Evolutionary conservation across 2,113 vertebrate genomes (phyloP), one percentile per base, ranked within the genome.

Genomic region (Hypocryptadius cinnamomeus): DNA sequence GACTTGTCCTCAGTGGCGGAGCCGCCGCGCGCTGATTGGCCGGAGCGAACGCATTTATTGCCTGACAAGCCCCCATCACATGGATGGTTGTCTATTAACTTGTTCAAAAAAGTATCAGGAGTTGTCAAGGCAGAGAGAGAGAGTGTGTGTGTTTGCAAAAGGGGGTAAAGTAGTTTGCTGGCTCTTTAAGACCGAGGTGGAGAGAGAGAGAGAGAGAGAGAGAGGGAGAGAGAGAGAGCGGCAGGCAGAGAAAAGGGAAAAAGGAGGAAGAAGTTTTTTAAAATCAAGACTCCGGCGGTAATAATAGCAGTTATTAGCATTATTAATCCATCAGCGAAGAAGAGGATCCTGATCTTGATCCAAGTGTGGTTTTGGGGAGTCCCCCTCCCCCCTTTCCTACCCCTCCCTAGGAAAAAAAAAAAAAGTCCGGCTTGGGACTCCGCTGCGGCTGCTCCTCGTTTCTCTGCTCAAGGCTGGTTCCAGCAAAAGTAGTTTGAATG

Each of bases 1-100:
- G 97, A 96, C 97, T 77, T 94, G 97, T 96, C 97, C 92, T 95
- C 93, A 96, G 97, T 96, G 96, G 97, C 96, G 98, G 98, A 98
- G 98, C 98, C 98, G 97, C 94, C 94, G 98, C 63, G 92, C 98
- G 97, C 97, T 98, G 98, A 99, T 99, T 99, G 99, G 99, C 97
- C 98, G 97, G 97, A 94, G 97, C 97, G 97, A 98, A 97, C 91
- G 97, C 99, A 99, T 99, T 99, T 99, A 99, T 99, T 99, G 98
- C 98, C 98, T 99, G 99, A 99, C 99, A 99, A 97, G 98, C 98
- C 98, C 98, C 98, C 98, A 97, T 99, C 98, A 98, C 99, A 99
- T 99, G 99, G 99, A 99, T 98, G 99, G 98, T 99, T 99, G 99
- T 99, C 99, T 99, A 99, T 99, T 99, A 99, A 99, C 99, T 99